phyloP scores from a whole-genome alignment of 2,888 invertebrate genomes.

The Zygothrica quintamaculata region DNA sequence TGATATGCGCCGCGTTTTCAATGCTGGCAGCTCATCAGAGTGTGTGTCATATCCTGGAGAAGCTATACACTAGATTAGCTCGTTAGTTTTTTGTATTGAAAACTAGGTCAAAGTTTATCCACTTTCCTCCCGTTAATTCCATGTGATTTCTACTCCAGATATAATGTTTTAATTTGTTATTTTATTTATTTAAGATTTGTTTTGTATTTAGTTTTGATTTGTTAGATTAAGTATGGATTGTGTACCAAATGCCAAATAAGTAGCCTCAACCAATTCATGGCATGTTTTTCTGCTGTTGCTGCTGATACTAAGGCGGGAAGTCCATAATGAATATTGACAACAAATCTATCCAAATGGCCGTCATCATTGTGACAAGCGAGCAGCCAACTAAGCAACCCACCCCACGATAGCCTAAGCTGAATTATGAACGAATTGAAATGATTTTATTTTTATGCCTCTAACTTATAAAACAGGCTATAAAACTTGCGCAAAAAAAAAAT shows the following conservation, averaged over 20 bases:
- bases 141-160: no score
- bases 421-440: conserved; percentile 15
- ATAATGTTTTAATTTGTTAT: no score
- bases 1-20: conserved; percentile 84
- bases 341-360: conserved; percentile 51
- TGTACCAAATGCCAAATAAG: conserved; percentile 51
- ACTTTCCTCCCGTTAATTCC: no score
- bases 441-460: conserved; percentile 6
- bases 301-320: conserved; percentile 61
- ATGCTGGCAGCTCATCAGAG: conserved; percentile 58
- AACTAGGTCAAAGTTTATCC: no score
- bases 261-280: conserved; percentile 14
- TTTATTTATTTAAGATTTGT: background rate
- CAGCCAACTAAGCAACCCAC: no score
- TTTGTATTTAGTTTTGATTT: conserved; percentile 1
- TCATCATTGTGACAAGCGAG: conserved; percentile 2
- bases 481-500: conserved; percentile 33
- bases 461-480: conserved; percentile 9
- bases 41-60: conserved; percentile 26
- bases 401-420: conserved; percentile 2
- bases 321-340: conserved; percentile 51
- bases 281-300: conserved; percentile 36
- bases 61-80: conserved; percentile 15
- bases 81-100: background rate
- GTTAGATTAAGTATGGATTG: conserved; percentile 10